These are phyloP conservation scores for Peucedramus taeniatus DNA, from an alignment of 2,113 vertebrate genomes.

Conservation along the genomic window DNA sequence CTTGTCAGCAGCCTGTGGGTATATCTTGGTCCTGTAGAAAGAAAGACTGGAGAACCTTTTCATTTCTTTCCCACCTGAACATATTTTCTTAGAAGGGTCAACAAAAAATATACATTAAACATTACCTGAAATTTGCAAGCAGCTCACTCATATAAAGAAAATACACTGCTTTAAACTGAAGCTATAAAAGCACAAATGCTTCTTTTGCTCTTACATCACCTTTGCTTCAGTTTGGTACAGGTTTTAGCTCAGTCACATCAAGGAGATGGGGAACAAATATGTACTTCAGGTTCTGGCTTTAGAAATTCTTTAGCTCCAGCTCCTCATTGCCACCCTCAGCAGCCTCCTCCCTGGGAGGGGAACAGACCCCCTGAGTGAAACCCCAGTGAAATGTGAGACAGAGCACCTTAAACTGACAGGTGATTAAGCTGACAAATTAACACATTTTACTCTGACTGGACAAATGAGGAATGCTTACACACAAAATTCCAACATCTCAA, in stretches of 20 bases:
- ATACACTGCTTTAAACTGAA: not conserved
- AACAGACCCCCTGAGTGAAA: not conserved
- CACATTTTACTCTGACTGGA: not conserved
- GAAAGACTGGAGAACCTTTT: not conserved
- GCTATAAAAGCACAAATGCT: not conserved
- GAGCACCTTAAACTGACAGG: not conserved
- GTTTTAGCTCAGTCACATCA: not conserved
- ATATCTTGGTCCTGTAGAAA: not conserved
- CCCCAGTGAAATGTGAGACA: not conserved
- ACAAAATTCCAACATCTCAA: not conserved
- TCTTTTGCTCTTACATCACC: not conserved
- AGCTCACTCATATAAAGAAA: not conserved
- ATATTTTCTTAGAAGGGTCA: not conserved
- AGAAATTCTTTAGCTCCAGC: not conserved
- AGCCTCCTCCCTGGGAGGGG: not conserved
- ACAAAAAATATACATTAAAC: not conserved
- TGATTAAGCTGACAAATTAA: not conserved
- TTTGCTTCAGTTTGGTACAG: not conserved
- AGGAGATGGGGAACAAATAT: not conserved
- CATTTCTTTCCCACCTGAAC: not conserved
- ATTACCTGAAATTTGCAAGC: not conserved
- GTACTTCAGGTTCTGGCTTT: not conserved
- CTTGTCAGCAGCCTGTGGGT: accelerated
- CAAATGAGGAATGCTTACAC: not conserved
- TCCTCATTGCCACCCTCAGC: not conserved